phyloP scores from a whole-genome alignment of 1,140 invertebrate genomes.

The Drosophila oshimai region DNA sequence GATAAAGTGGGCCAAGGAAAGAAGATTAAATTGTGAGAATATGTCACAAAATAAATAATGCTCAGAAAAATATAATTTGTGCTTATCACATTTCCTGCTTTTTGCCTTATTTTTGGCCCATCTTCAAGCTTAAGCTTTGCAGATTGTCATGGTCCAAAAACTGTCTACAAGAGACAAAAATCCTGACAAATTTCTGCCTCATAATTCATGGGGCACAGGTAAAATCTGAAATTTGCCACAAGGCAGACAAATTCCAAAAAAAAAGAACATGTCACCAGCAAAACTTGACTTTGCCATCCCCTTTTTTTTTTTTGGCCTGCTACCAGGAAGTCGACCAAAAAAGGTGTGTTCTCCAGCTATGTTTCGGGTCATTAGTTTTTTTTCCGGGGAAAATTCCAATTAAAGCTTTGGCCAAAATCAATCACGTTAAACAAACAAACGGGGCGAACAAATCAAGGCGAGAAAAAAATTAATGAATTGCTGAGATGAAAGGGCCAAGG shows the following conservation, averaged over 20 bases:
- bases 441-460: conserved; percentile 5
- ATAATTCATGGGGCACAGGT: conserved; percentile 59
- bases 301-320: neutral
- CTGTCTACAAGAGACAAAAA: conserved; percentile 13
- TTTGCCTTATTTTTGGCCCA: neutral
- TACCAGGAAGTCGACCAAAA: neutral
- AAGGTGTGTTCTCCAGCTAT: neutral
- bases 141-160: neutral
- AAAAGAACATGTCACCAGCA: conserved; percentile 2
- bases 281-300: neutral
- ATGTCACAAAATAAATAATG: neutral
- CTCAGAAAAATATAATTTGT: neutral
- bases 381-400: conserved; percentile 29
- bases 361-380: conserved; percentile 39
- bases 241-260: conserved; percentile 6
- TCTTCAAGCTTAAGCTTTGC: neutral
- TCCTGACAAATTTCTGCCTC: conserved; percentile 60
- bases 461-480: neutral
- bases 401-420: conserved; percentile 54
- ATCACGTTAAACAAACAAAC: conserved; percentile 58
- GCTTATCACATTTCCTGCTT: neutral
- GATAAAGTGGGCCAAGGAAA: neutral
- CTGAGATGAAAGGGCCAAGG: conserved; percentile 1
- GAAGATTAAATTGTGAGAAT: neutral
- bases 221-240: conserved; percentile 28